Base-by-base conservation (phyloP, 1,140 invertebrate species). In the Berghia stephanieae region DNA sequence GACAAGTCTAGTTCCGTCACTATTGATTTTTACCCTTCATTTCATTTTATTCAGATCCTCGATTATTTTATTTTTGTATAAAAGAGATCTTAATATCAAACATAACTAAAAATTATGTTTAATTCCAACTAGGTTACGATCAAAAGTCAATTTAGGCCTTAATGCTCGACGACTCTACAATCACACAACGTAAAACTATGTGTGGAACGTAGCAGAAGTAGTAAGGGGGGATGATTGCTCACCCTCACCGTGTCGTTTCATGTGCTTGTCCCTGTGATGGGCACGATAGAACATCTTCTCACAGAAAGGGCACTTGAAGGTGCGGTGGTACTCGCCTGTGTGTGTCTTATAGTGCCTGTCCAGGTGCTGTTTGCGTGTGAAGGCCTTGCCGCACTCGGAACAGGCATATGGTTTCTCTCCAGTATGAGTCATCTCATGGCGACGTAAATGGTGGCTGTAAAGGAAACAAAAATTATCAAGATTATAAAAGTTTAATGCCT, bases 351-450 rank as follows among this genome's bases (percentile, higher is more conserved):
- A 86, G 80, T 92, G 91, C 43, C 89, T 89, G 60, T 87, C 86
- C 27, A 92, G 82, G 44, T 90, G 89, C 77, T 89, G 88, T 79
- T 88, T 88, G 77, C 91, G 91, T 75, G 91, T 91, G 82, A 92
- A 92, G 0, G 90, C 89, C 83, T 91, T 90, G 74, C 87, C 88
- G 81, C 92, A 92, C 49, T 91, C 87, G 83, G 91, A 82, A 77
- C 92, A 92, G 31, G 75, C 79, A 73, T 57, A 80, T 13, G 79
- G 79, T 42, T 80, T 80, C 42, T 80, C 79, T n/a, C 79, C 79
- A 60, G 79, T 80, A 66, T 80, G 79, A 38, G 76, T 80, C 38
- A 80, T 76, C 49, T 80, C 79, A 57, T 80, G 79, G 36, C 79
- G 79, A 18, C 79, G 57, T 43, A 80, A 46, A 52, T 80, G 79